Percentiles rank a stretch among this genome's conserved stretches.
These are phyloP conservation scores for Drosophila ambigua DNA, from an alignment of 1,140 invertebrate species.

Conservation along the genomic window DNA sequence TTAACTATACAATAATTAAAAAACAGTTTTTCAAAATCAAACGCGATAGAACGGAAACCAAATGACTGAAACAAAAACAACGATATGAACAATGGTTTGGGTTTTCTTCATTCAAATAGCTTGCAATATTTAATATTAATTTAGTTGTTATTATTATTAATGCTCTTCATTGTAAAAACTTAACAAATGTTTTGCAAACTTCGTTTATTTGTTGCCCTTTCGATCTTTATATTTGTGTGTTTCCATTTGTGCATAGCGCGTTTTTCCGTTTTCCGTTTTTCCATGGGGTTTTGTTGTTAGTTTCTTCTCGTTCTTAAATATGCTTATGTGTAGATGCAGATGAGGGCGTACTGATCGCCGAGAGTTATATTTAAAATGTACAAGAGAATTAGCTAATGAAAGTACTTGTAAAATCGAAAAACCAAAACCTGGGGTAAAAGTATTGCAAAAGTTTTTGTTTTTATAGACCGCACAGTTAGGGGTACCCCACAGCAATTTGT, in stretches of 20 bases:
- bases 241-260: slow-evolving; percentile 44
- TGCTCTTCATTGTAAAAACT: slow-evolving; percentile 76
- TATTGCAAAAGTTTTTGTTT: slow-evolving; percentile 18
- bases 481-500: slow-evolving; percentile 17
- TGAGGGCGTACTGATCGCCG: slow-evolving; percentile 29
- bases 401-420: slow-evolving; percentile 15
- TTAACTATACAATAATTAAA: slow-evolving; percentile 77
- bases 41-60: slow-evolving; percentile 46
- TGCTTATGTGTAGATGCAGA: slow-evolving; percentile 42
- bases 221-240: slow-evolving; percentile 42
- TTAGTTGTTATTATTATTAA: slow-evolving; percentile 63
- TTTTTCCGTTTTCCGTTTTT: slow-evolving; percentile 31
- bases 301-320: slow-evolving; percentile 16
- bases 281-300: slow-evolving; percentile 34
- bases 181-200: slow-evolving; percentile 78
- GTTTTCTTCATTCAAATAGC: slow-evolving; percentile 40
- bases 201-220: slow-evolving; percentile 60
- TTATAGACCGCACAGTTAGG: slow-evolving; percentile 1
- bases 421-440: slow-evolving; percentile 13
- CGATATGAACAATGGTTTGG: slow-evolving; percentile 51
- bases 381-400: slow-evolving; percentile 45
- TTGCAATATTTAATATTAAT: slow-evolving; percentile 62
- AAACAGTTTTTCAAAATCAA: slow-evolving; percentile 66
- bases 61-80: not conserved
- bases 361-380: slow-evolving; percentile 47